These are phyloP conservation scores for Apamea epomidion DNA, from an alignment of 2,888 invertebrate genomes.

Conservation along the genomic window DNA sequence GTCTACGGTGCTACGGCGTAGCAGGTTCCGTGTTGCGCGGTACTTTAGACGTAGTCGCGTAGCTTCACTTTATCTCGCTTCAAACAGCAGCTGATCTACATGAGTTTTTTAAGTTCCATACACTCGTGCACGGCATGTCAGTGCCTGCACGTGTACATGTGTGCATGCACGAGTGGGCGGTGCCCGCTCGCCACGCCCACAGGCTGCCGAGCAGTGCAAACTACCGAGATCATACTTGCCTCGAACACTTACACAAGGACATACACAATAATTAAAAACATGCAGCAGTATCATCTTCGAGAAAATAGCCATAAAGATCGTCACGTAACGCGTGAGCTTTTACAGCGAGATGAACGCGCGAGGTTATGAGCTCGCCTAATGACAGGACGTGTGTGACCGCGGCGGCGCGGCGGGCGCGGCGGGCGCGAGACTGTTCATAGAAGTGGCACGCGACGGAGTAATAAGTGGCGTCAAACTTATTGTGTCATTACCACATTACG, in stretches of 20 bases:
- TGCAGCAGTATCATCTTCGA: constrained; percentile 7
- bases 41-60: constrained; percentile 55
- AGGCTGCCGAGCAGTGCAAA: constrained; percentile 9
- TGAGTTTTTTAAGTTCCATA: constrained; percentile 48
- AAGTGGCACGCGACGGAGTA: constrained; percentile 26
- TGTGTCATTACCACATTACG: constrained; percentile 13
- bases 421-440: not conserved
- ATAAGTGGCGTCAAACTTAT: constrained; percentile 24
- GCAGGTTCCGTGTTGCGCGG: constrained; percentile 56
- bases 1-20: constrained; percentile 67
- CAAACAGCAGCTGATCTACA: constrained; percentile 69
- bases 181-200: constrained; percentile 71
- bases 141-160: constrained; percentile 14
- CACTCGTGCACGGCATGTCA: constrained; percentile 21
- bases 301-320: constrained; percentile 13
- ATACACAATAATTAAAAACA: constrained; percentile 20
- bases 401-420: not conserved
- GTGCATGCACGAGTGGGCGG: constrained; percentile 56
- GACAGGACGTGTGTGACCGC: constrained; percentile 19
- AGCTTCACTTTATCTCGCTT: constrained; percentile 57
- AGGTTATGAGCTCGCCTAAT: constrained; percentile 28
- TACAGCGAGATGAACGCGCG: constrained; percentile 3
- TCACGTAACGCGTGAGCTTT: constrained; percentile 5
- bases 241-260: not conserved
- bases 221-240: constrained; percentile 18